Evolutionary conservation across 1,140 invertebrate genomes (phyloP).

Genomic region (Hypothenemus hampei): DNA sequence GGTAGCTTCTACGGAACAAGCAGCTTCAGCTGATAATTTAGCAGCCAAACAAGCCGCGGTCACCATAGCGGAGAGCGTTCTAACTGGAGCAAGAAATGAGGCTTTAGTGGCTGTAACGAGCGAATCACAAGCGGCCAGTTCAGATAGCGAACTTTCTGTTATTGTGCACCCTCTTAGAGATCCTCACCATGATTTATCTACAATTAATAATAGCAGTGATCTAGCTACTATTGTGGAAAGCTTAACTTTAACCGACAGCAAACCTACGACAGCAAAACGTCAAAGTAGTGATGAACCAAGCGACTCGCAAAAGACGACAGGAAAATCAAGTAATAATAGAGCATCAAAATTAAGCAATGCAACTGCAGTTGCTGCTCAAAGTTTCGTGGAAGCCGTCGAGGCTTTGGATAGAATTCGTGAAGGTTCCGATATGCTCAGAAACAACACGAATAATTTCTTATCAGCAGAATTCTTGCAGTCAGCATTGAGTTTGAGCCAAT

Average conservation of each 20-base stretch:
- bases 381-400: conserved; percentile 53
- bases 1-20: conserved; percentile 84
- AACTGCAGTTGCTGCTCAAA: conserved; percentile 38
- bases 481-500: conserved; percentile 31
- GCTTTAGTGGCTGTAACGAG: conserved; percentile 61
- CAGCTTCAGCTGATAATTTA: conserved; percentile 85
- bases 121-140: conserved; percentile 51
- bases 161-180: conserved; percentile 57
- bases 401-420: conserved; percentile 61
- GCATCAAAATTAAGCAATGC: conserved; percentile 33
- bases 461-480: conserved; percentile 61
- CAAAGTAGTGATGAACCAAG: conserved; percentile 39
- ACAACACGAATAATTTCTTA: conserved; percentile 73
- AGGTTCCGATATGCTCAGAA: conserved; percentile 64
- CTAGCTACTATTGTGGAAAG: conserved; percentile 81
- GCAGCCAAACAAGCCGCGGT: conserved; percentile 86
- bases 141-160: conserved; percentile 52
- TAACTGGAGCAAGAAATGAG: conserved; percentile 76
- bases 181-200: conserved; percentile 56
- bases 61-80: conserved; percentile 81
- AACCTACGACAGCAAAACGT: conserved; percentile 33
- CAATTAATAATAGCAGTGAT: conserved; percentile 64
- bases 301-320: conserved; percentile 16
- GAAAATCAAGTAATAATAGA: conserved; percentile 30
- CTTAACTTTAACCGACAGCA: conserved; percentile 58